These are phyloP conservation scores for Gnathonemus longibarbis DNA, from an alignment of 2,113 vertebrate species.

Conservation along the genomic window DNA sequence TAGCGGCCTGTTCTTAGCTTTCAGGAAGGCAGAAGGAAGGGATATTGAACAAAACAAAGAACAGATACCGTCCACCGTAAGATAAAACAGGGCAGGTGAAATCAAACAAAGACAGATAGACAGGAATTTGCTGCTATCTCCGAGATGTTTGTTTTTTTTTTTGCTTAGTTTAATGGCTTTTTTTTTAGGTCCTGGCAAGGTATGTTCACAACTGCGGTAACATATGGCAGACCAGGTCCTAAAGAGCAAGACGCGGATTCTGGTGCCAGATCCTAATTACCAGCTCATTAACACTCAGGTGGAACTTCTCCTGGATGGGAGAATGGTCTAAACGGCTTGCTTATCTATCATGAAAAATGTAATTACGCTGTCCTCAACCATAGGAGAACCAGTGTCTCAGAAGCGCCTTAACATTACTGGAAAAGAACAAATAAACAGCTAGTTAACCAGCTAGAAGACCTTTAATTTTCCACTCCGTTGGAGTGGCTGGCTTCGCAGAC, in stretches of 20 bases:
- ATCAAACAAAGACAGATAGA: neutral
- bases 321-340: slow-evolving; percentile 65
- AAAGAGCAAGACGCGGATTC: slow-evolving; percentile 60
- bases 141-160: neutral
- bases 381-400: slow-evolving; percentile 57
- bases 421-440: neutral
- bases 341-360: slow-evolving; percentile 67
- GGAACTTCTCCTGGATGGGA: slow-evolving; percentile 72
- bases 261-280: slow-evolving; percentile 75
- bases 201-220: slow-evolving; percentile 51
- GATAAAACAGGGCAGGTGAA: neutral
- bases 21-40: neutral
- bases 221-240: slow-evolving; percentile 68
- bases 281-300: slow-evolving; percentile 80
- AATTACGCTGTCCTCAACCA: slow-evolving; percentile 72
- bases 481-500: neutral
- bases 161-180: neutral
- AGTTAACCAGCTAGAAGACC: neutral
- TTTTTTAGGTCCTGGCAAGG: slow-evolving; percentile 28
- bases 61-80: neutral
- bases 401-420: neutral
- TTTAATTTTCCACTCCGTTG: neutral
- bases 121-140: neutral
- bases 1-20: neutral
- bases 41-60: neutral